Base-by-base conservation (phyloP, 2,113 vertebrate species). In the Rissa tridactyla region DNA sequence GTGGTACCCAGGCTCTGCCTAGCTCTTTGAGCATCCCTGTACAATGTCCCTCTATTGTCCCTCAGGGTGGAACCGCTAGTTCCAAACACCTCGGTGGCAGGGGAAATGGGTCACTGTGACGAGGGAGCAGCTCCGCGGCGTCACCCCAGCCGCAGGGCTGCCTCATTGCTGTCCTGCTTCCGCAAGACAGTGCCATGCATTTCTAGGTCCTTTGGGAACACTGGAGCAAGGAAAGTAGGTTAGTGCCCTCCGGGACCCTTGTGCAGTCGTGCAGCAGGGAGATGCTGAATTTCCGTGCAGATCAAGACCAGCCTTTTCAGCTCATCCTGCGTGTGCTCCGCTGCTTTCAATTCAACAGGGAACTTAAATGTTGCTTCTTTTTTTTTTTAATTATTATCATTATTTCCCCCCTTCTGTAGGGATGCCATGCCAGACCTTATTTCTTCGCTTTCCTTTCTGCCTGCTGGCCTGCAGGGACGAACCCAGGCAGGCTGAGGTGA, bases 31-130 rank as follows among this genome's bases (percentile, higher is more conserved):
- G 7, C 34, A 23, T 23, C 32, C 47, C 54, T 0, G 0, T 62
- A 16, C 25, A 25, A 40, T 1, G 2, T 17, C 32, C 18, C 14
- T 49, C 26, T 66, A 36, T 27, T 18, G 6, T 57, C 14, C 2
- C 42, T 76, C 38, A 19, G 10, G 55, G 58, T 0, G 1, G 62
- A 47, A 34, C 38, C 15, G 4, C 36, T 34, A 23, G 6, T 15
- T 88, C 23, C 46, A 42, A 14, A 42, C 3, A 12, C 3, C 5
- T n/a, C 2, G 1, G 7, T 64, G 32, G 13, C 36, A 49, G 26
- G 16, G 20, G 10, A 51, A 68, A 5, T 1, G 1, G 8, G 13
- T 30, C 40, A 12, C 17, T 62, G 22, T 1, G 3, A n/a, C 5
- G 65, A 65, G 4, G 36, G 32, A 72, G 32, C 11, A 72, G 62